phyloP scores from a whole-genome alignment of 2,797 vertebrate genomes.

The Varecia variegata region DNA sequence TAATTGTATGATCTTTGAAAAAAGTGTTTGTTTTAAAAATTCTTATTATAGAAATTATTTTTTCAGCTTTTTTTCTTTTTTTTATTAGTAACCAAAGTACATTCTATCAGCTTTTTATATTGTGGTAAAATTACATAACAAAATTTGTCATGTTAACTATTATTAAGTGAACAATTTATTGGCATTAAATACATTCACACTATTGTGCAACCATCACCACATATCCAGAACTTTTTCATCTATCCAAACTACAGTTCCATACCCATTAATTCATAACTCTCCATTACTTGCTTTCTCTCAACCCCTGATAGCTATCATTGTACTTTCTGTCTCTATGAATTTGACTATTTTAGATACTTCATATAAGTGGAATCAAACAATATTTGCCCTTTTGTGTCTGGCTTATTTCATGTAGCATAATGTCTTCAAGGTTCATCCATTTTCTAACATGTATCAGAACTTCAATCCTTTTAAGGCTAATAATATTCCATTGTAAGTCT shows the following conservation, averaged over 20 bases:
- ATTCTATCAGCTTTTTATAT: background rate
- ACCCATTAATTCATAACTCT: background rate
- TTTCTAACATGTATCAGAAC: background rate
- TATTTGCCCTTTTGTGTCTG: background rate
- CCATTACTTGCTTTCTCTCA: background rate
- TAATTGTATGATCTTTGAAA: conserved; percentile 19
- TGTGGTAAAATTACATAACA: background rate
- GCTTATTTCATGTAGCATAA: background rate
- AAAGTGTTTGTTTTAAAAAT: background rate
- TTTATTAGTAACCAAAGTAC: background rate
- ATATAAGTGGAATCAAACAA: background rate
- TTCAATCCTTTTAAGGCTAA: background rate
- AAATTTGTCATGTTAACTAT: background rate
- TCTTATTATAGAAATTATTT: background rate
- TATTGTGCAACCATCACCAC: background rate
- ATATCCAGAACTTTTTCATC: background rate
- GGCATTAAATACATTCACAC: background rate
- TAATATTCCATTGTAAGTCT: background rate
- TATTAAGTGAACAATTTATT: background rate
- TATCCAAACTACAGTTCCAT: background rate
- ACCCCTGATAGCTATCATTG: background rate
- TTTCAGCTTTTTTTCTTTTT: background rate
- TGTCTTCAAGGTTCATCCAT: background rate
- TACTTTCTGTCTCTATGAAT: background rate
- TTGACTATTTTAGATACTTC: background rate